A percentile compares a stretch with the other conserved stretches of the same genome.
Evolutionary conservation across 2,797 vertebrate genomes (phyloP).

Genomic region (Peromyscus attwateri): DNA sequence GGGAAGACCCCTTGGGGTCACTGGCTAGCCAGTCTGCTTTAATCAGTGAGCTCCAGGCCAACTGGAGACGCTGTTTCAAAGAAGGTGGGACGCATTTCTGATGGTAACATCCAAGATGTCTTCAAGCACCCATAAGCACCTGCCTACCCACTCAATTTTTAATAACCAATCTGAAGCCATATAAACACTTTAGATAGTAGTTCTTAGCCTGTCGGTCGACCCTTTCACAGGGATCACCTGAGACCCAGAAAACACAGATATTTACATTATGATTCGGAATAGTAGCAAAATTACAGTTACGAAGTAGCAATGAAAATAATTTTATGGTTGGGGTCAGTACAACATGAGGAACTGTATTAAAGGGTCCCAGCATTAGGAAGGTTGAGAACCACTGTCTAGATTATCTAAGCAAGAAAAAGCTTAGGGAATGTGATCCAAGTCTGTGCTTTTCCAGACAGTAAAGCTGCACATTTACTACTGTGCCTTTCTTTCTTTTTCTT

Average conservation of each 20-base stretch:
- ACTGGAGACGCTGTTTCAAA: neutral
- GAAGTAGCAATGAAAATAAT: neutral
- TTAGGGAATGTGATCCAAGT: neutral
- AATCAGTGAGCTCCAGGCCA: neutral
- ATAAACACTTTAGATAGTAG: too few species aligned
- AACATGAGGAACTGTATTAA: neutral
- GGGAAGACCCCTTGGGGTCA: neutral
- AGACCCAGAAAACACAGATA: neutral
- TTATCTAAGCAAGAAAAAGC: neutral
- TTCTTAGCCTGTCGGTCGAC: too few species aligned
- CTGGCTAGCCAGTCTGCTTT: too few species aligned
- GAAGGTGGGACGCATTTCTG: neutral
- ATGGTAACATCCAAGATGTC: neutral
- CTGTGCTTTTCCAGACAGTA: neutral
- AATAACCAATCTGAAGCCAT: too few species aligned
- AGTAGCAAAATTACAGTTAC: neutral
- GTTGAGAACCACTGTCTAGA: neutral
- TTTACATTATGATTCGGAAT: neutral
- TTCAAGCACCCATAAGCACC: neutral
- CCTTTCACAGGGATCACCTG: too few species aligned
- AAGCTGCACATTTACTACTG: neutral
- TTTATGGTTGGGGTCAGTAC: neutral
- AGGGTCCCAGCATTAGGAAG: neutral
- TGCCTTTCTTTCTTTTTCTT: too few species aligned
- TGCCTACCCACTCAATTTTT: neutral